Percentiles rank a stretch among this genome's conserved stretches.
These are phyloP conservation scores for Hipposideros armiger DNA, from an alignment of 2,113 vertebrate species.

Conservation along the genomic window DNA sequence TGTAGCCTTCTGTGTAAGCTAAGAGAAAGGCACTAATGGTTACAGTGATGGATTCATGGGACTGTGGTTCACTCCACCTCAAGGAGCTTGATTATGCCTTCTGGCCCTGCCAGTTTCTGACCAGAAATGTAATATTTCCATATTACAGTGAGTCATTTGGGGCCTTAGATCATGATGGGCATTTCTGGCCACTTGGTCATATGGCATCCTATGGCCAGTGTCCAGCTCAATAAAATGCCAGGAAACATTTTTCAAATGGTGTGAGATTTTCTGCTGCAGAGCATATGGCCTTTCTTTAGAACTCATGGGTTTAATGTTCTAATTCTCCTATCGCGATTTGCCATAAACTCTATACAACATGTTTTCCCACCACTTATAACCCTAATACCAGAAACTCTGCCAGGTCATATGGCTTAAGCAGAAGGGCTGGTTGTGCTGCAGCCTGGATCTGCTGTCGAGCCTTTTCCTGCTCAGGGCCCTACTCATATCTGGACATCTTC, in stretches of 20 bases:
- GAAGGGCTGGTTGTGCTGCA: not conserved
- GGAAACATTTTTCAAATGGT: not conserved
- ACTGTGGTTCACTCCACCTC: not conserved
- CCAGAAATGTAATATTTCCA: not conserved
- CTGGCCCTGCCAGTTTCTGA: not conserved
- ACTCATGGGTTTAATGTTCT: not conserved
- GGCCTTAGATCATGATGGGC: not conserved
- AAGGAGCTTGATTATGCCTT: not conserved
- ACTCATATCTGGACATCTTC: not conserved
- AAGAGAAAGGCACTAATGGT: not conserved
- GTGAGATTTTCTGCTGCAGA: not conserved
- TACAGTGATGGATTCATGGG: not conserved
- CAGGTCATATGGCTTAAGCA: not conserved
- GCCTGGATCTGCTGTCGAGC: not conserved
- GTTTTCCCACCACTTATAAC: not conserved
- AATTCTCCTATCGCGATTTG: not conserved
- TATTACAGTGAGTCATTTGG: not conserved
- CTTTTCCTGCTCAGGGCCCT: not conserved
- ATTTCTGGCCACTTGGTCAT: not conserved
- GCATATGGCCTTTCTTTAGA: not conserved
- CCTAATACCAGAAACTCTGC: not conserved
- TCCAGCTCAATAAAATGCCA: not conserved
- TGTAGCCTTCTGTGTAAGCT: not conserved
- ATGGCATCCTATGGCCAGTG: not conserved
- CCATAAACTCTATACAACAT: not conserved